Evolutionary conservation across 2,888 invertebrate genomes (phyloP).

Genomic region (Rotaria macrura): DNA sequence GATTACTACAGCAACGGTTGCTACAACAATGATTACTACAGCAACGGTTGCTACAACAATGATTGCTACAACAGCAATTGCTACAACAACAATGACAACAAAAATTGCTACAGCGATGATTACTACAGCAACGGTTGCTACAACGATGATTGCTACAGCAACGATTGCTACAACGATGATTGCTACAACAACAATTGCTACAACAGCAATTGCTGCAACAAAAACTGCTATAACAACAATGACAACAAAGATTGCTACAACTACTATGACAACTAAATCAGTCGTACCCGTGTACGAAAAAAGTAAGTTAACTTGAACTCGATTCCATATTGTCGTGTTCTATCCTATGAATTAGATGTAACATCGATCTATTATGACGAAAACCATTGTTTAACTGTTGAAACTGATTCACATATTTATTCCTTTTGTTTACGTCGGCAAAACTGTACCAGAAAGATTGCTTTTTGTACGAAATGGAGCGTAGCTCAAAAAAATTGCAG

Average conservation of each 20-base stretch:
- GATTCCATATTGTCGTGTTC: background rate
- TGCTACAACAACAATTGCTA: background rate
- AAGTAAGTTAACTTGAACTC: background rate
- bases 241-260: background rate
- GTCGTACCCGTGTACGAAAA: background rate
- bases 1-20: no score
- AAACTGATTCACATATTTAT: background rate
- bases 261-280: background rate
- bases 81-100: background rate
- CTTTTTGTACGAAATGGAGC: background rate
- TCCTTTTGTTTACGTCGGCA: slow-evolving; percentile 12
- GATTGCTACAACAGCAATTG: no score
- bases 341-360: background rate
- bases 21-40: no score
- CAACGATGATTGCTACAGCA: no score
- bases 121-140: no score
- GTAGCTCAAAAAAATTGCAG: background rate
- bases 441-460: background rate
- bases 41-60: no score
- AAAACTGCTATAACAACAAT: no score
- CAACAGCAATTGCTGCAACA: no score
- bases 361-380: background rate
- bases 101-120: no score
- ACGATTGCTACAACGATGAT: no score
- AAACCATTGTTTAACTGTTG: background rate